Percentiles rank a stretch among this genome's conserved stretches.
Conservation (phyloP, 2,797 vertebrate species). For the Sebastes iracundus region DNA sequence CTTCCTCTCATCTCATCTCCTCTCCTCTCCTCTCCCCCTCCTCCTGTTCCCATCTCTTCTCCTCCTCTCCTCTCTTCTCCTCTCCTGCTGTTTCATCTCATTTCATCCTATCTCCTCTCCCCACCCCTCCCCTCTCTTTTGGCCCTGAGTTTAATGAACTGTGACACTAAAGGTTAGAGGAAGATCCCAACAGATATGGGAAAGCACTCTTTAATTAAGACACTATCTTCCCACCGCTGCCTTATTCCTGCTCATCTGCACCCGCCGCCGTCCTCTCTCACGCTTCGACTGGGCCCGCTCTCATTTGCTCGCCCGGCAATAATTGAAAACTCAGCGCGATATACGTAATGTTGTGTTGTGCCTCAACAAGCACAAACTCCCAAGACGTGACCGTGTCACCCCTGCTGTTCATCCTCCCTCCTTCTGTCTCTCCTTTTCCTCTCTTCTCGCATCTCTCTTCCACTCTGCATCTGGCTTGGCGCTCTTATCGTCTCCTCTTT, state of each 20-base stretch:
- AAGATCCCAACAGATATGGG: constrained; percentile 70
- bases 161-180: constrained; percentile 76
- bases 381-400: constrained; percentile 56
- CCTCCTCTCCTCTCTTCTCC: background rate
- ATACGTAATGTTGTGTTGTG: constrained; percentile 66
- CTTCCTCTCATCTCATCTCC: background rate
- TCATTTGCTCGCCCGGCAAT: constrained; percentile 54
- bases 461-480: constrained; percentile 36
- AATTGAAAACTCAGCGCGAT: constrained; percentile 68
- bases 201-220: constrained; percentile 76
- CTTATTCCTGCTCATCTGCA: constrained; percentile 42
- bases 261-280: constrained; percentile 21
- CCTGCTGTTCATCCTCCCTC: constrained; percentile 14
- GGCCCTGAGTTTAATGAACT: constrained; percentile 69
- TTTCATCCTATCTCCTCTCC: background rate
- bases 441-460: constrained; percentile 34
- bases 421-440: constrained; percentile 28
- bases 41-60: background rate
- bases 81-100: background rate
- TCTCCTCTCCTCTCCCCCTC: too few species aligned
- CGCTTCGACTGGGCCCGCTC: constrained; percentile 49
- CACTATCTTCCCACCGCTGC: constrained; percentile 54
- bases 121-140: background rate
- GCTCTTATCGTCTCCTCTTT: constrained; percentile 58
- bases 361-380: constrained; percentile 56